These are phyloP conservation scores for Paramisgurnus dabryanus DNA, from an alignment of 2,113 vertebrate species.

Conservation along the genomic window DNA sequence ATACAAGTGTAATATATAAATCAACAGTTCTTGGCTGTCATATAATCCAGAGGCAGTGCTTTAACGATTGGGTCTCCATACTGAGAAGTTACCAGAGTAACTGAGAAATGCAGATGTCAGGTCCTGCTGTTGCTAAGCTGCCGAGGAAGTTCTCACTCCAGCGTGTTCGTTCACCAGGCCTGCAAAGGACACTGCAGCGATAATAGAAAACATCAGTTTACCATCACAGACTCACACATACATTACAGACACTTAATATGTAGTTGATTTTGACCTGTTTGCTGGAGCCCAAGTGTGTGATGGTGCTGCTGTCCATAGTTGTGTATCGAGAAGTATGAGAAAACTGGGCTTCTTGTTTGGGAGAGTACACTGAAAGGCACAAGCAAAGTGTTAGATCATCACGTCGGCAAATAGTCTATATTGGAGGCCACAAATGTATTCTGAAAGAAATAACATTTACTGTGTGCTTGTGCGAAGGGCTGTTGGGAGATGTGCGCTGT, in stretches of 20 bases:
- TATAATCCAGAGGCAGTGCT: slow-evolving; percentile 27
- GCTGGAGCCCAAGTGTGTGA: slow-evolving; percentile 90
- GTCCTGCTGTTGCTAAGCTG: slow-evolving; percentile 48
- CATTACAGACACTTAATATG: background rate
- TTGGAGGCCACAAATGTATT: no score
- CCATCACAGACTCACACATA: background rate
- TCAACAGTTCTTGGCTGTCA: background rate
- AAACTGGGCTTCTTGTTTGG: slow-evolving; percentile 97
- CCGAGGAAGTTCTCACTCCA: slow-evolving; percentile 40
- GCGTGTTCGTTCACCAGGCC: slow-evolving; percentile 54
- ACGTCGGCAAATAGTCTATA: background rate
- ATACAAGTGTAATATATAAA: background rate
- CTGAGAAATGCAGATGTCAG: slow-evolving; percentile 18
- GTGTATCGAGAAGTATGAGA: slow-evolving; percentile 94
- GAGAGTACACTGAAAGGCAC: slow-evolving; percentile 86
- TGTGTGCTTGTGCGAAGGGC: slow-evolving; percentile 95
- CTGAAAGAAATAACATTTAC: slow-evolving; percentile 72
- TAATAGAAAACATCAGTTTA: slow-evolving; percentile 1
- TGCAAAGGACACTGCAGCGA: slow-evolving; percentile 57
- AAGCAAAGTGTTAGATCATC: background rate
- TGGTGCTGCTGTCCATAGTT: slow-evolving; percentile 90
- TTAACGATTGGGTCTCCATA: slow-evolving; percentile 12
- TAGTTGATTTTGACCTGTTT: slow-evolving; percentile 83
- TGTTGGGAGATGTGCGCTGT: slow-evolving; percentile 92
- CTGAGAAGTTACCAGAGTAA: slow-evolving; percentile 44